Evolutionary conservation across 2,888 invertebrate genomes (phyloP), one percentile per base, ranked within the genome.

Genomic region (Carpatolechia fugitivella): DNA sequence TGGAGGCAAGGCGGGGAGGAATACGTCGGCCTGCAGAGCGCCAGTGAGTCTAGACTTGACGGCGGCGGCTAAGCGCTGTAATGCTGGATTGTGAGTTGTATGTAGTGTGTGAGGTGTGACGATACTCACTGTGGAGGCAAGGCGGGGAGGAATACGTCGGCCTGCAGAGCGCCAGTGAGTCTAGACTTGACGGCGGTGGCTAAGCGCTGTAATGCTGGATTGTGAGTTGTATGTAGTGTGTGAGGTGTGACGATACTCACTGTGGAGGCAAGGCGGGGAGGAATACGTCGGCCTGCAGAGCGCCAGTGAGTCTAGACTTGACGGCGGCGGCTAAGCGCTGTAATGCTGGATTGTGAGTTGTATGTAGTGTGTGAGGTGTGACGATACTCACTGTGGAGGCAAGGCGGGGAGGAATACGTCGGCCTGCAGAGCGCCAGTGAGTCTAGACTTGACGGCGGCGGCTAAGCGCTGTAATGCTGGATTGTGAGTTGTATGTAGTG

Each of bases 401-500:
- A 97, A 94, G 38, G 98, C 93, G 1, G 98, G 98, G 82, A 98
- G 96, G 82, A 97, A 98, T 6, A 98, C 96, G 86, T 99, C 98
- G 61, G 96, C 95, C 74, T 96, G 95, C 7, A 98, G 90, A 0
- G 97, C 93, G 56, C 91, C 87, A 72, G 94, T 93, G 74, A 98
- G 93, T 71, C 96, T 94, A 6, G 93, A 92, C 49, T 95, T 88
- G 62, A 96, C 92, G 0, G 94, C 92, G 56, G 92, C 92, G 58
- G 97, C 93, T 30, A 97, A 85, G 58, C 91, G 91, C 67, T 93
- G 91, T 6, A 24, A 6, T 6, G 24, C 24, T 24, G 24, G 24
- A 24, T 3, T 24, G n/a, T n/a, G n/a, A n/a, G 57, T 48, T 18
- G 1, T 8, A 40, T 14, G 13, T 16, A 8, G 5, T 13, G n/a